Evolutionary conservation across 2,797 vertebrate species (phyloP), one percentile per base, ranked within the genome.

Genomic region (Neosilurus mollespiculum): DNA sequence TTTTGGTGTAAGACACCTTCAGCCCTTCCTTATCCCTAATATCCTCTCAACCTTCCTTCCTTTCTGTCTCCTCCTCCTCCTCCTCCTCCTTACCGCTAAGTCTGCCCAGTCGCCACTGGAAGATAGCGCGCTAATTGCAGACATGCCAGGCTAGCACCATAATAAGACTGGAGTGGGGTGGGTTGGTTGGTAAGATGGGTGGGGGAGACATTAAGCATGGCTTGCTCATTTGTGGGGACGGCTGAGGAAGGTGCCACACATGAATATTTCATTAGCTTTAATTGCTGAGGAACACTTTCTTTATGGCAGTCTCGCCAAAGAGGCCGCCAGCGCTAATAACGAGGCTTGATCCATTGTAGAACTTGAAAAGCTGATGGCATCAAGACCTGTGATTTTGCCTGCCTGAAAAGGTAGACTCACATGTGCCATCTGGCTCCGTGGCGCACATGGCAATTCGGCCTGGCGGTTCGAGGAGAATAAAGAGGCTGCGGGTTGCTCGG

Each of bases 181-280:
- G 67, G 81, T 59, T 72, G 73, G 51, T 69, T 69, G 30, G 51
- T 78, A 69, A 83, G 61, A 66, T 80, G 84, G 84, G 85, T 64
- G 84, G 84, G 69, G 86, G 81, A 84, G 73, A 94, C 95, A 95
- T 95, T 96, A 96, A 96, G 96, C 92, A 93, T 95, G 95, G 95
- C 94, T 95, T 94, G 94, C 95, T 96, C 96, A 96, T 96, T 96
- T 96, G 95, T 93, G 94, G 94, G 85, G 94, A 95, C 93, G 94
- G 95, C 95, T 95, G 94, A 95, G 96, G 87, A 96, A 96, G 95
- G 96, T 96, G 95, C 95, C 95, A 94, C 95, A 95, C 95, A 96
- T 96, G 95, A 96, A 96, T 96, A 96, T 96, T 96, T 96, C 95
- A 96, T 96, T 96, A 96, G 88, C 94, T 95, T 95, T 96, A 96